These are phyloP conservation scores for Limnephilus lunatus DNA, from an alignment of 2,888 invertebrate genomes.

Conservation along the genomic window DNA sequence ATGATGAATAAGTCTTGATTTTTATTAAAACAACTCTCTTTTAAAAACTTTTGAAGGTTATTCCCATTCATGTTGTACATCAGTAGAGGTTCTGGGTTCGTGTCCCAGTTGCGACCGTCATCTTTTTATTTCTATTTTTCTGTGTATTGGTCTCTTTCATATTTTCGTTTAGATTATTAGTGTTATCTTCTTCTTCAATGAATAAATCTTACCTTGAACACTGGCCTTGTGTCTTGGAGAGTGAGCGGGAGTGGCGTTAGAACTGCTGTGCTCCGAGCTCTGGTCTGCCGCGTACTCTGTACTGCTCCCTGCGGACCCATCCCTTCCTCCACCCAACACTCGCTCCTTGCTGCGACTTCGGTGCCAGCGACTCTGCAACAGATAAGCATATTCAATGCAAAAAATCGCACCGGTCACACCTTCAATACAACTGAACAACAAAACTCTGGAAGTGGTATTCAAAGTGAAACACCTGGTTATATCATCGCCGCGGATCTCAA, in stretches of 20 bases:
- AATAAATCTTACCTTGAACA: conserved; percentile 57
- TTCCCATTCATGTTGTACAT: too few species aligned
- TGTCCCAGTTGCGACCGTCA: too few species aligned
- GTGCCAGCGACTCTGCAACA: conserved; percentile 85
- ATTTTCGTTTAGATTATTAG: too few species aligned
- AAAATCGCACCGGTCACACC: background rate
- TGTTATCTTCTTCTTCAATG: too few species aligned
- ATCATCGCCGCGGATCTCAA: too few species aligned
- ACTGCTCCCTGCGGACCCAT: conserved; percentile 80
- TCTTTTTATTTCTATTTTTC: too few species aligned
- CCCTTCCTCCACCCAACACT: conserved; percentile 73
- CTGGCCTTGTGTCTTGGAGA: conserved; percentile 83
- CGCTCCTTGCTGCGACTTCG: conserved; percentile 86
- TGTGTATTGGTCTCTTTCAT: too few species aligned
- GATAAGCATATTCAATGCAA: background rate
- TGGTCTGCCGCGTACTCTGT: conserved; percentile 88
- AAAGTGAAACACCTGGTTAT: background rate
- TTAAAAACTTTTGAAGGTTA: too few species aligned
- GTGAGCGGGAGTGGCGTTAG: conserved; percentile 82
- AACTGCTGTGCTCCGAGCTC: conserved; percentile 85
- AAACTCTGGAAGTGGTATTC: background rate
- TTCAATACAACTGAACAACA: background rate
- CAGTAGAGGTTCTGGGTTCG: too few species aligned
- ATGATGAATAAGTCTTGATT: too few species aligned
- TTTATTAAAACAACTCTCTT: too few species aligned